Evolutionary conservation across 2,797 vertebrate genomes (phyloP).

Genomic region (Notamacropus eugenii): DNA sequence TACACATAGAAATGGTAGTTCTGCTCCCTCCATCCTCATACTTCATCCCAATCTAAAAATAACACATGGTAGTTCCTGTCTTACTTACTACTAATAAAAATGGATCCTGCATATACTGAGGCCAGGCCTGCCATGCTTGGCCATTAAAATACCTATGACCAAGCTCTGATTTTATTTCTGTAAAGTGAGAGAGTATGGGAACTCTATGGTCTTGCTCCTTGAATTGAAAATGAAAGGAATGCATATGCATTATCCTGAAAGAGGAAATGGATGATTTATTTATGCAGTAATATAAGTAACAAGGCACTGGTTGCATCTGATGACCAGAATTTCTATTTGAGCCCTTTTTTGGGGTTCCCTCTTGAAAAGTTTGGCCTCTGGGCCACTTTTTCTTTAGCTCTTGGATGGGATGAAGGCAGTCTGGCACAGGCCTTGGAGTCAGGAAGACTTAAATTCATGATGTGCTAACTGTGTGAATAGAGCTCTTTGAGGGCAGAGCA

Average conservation of each 20-base stretch:
- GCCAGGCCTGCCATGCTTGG: conserved; percentile 42
- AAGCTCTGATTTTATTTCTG: conserved; percentile 62
- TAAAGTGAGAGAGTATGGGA: conserved; percentile 22
- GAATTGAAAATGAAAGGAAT: neutral
- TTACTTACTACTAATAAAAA: conserved; percentile 67
- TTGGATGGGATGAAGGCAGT: neutral
- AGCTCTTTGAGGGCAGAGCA: neutral
- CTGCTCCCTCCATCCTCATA: conserved; percentile 1
- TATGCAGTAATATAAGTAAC: neutral
- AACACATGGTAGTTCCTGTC: conserved; percentile 58
- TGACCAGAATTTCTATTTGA: neutral
- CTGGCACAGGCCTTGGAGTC: neutral
- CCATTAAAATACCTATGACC: conserved; percentile 52
- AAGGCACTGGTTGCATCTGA: fast-evolving
- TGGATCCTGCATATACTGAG: conserved; percentile 56
- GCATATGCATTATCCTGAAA: conserved; percentile 33
- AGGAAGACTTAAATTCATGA: neutral
- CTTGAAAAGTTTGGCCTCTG: neutral
- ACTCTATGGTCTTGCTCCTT: conserved; percentile 13
- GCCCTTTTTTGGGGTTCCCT: neutral
- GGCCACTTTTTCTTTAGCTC: neutral
- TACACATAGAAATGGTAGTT: conserved; percentile 64
- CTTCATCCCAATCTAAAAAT: conserved; percentile 48
- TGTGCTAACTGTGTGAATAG: neutral
- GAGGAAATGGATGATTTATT: conserved; percentile 41